Percentiles rank a stretch among this genome's conserved stretches.
phyloP scores from a whole-genome alignment of 2,113 vertebrate genomes.

The Salvelinus alpinus region DNA sequence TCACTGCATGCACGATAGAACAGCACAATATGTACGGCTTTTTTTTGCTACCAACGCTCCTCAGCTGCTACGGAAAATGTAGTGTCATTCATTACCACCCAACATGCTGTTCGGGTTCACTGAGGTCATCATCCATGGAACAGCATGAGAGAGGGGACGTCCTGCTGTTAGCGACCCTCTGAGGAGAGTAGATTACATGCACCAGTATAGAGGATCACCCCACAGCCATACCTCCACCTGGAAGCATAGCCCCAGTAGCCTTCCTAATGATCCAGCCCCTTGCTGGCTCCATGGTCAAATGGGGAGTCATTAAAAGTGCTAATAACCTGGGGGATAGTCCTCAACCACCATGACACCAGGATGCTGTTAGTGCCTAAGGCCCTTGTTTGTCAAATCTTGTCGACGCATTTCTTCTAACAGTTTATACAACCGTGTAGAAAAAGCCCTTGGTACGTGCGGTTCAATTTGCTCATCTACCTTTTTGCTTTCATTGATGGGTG shows the following conservation, averaged over 20 bases:
- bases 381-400: too few relatives aligned
- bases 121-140: constrained; percentile 43
- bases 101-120: not conserved
- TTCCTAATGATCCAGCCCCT: constrained; percentile 51
- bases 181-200: constrained; percentile 52
- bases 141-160: constrained; percentile 47
- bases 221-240: constrained; percentile 62
- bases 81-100: not conserved
- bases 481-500: too few relatives aligned
- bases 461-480: too few relatives aligned
- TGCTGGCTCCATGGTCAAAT: constrained; percentile 31
- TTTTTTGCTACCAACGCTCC: too few relatives aligned
- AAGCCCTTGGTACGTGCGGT: too few relatives aligned
- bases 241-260: constrained; percentile 36
- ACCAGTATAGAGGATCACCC: constrained; percentile 56
- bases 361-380: too few relatives aligned
- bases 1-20: too few relatives aligned
- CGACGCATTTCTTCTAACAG: too few relatives aligned
- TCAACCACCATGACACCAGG: not conserved
- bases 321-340: not conserved
- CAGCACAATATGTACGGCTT: too few relatives aligned
- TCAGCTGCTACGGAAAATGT: not conserved
- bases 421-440: too few relatives aligned
- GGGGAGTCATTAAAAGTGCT: constrained; percentile 50
- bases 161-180: constrained; percentile 61